Conservation (phyloP, 2,113 vertebrate genomes). For the Sakesphorus luctuosus region DNA sequence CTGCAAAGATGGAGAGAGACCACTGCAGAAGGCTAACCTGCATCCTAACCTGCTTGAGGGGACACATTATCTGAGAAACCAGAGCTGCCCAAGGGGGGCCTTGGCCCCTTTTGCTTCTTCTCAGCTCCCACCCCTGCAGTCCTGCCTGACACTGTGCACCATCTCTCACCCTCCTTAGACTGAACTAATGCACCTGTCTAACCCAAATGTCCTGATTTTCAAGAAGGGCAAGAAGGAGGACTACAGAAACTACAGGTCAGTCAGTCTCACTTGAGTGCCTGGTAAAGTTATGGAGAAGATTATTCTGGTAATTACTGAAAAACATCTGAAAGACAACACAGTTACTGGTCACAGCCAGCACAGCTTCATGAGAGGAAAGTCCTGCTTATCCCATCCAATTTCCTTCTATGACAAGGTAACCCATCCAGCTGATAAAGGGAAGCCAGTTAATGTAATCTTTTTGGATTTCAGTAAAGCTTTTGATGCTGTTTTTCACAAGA, state of each 20-base stretch:
- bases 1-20: background rate
- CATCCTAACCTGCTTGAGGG: background rate
- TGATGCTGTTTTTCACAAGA: background rate
- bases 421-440: background rate
- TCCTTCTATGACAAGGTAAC: background rate
- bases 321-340: background rate
- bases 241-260: background rate
- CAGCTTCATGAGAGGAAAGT: background rate
- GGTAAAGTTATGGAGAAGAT: background rate
- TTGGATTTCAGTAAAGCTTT: background rate
- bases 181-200: background rate
- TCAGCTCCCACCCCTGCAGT: background rate
- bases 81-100: background rate
- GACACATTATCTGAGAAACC: background rate
- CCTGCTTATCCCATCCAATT: background rate
- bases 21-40: background rate
- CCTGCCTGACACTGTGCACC: background rate
- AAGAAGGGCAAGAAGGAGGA: background rate
- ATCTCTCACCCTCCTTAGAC: background rate
- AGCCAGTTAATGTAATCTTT: background rate
- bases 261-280: background rate
- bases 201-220: background rate
- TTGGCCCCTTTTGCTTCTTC: background rate
- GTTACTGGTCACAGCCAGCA: background rate
- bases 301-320: background rate